Conservation (phyloP, 2,888 invertebrate genomes). For the Limnephilus lunatus region DNA sequence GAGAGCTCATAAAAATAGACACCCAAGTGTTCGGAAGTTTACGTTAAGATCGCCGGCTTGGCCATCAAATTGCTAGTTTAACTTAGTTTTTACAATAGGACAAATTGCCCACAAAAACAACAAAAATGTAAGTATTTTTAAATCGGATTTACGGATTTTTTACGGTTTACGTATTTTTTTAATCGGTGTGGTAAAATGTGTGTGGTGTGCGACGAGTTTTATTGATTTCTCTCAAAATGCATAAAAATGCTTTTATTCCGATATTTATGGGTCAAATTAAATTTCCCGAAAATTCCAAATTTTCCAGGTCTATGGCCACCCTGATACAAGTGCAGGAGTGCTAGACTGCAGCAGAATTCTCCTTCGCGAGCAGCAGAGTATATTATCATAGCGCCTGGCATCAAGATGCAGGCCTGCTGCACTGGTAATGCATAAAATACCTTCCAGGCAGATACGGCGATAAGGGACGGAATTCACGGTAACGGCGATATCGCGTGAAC, state of each 20-base stretch:
- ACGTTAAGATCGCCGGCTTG: not conserved
- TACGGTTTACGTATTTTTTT: too few relatives aligned
- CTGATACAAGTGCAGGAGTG: not conserved
- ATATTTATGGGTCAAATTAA: too few relatives aligned
- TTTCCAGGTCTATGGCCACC: not conserved
- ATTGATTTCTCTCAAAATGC: not conserved
- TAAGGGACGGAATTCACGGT: conserved; percentile 21
- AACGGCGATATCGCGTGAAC: conserved; percentile 43
- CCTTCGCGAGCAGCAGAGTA: not conserved
- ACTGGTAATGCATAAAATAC: not conserved
- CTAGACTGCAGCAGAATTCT: not conserved
- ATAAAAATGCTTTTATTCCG: too few relatives aligned
- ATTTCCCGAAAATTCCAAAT: not conserved
- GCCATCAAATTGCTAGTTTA: not conserved
- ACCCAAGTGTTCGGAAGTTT: not conserved
- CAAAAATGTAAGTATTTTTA: not conserved
- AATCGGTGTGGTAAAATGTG: not conserved
- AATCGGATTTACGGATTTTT: too few relatives aligned
- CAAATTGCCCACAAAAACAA: not conserved
- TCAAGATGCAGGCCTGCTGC: not conserved
- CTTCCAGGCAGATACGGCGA: conserved; percentile 11
- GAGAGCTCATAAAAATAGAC: not conserved
- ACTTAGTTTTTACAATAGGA: not conserved
- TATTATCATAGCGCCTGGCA: not conserved
- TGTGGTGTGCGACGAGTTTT: not conserved